Conservation (phyloP, 2,888 invertebrate genomes). For the Ypsolopha sequella region DNA sequence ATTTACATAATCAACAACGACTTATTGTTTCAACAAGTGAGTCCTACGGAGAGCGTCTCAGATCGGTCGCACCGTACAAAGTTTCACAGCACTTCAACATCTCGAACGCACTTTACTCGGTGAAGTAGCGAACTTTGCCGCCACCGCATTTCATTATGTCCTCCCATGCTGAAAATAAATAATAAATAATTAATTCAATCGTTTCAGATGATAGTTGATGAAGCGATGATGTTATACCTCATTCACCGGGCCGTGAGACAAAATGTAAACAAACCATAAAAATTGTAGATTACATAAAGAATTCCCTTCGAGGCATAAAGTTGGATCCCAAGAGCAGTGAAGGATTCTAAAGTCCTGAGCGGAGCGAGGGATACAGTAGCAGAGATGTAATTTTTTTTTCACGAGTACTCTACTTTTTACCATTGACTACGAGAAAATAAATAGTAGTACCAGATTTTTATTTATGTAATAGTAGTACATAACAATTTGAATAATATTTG, state of each 20-base stretch:
- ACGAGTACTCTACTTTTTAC: too few species aligned
- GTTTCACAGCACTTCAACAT: not conserved
- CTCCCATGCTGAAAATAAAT: constrained; percentile 78
- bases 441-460: too few species aligned
- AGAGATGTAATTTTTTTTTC: too few species aligned
- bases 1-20: constrained; percentile 4
- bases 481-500: too few species aligned
- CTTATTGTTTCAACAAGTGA: not conserved
- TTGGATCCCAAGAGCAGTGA: too few species aligned
- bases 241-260: not conserved
- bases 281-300: not conserved
- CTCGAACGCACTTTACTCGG: constrained; percentile 26
- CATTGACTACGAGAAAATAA: too few species aligned
- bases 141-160: constrained; percentile 71
- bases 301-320: not conserved
- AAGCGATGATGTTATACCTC: too few species aligned
- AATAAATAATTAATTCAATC: constrained; percentile 6
- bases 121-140: constrained; percentile 60
- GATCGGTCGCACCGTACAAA: not conserved
- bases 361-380: too few species aligned
- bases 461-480: too few species aligned
- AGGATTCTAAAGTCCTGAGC: too few species aligned
- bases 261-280: not conserved
- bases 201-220: not conserved
- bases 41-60: not conserved